Conservation (phyloP, 2,113 vertebrate genomes). For the Panthera leo region DNA sequence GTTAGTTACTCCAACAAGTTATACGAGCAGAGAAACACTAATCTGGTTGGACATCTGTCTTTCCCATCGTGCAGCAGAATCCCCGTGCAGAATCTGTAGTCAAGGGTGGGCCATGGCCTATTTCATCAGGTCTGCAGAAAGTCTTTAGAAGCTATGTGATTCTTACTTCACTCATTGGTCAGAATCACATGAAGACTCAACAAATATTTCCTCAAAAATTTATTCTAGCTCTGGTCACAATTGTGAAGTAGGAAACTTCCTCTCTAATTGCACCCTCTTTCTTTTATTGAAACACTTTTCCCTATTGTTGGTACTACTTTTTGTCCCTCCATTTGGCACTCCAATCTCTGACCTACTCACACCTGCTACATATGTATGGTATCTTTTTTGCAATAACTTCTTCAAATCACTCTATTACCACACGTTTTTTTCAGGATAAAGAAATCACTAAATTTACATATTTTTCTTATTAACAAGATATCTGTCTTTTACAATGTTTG, state of each 20-base stretch:
- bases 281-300: background rate
- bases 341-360: background rate
- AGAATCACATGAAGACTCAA: background rate
- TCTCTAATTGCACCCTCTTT: background rate
- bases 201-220: background rate
- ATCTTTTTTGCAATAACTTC: background rate
- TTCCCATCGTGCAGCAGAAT: constrained; percentile 65
- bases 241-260: background rate
- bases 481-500: background rate
- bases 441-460: background rate
- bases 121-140: constrained; percentile 21
- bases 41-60: constrained; percentile 64
- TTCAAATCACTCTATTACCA: background rate
- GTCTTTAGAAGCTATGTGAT: background rate
- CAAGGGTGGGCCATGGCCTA: constrained; percentile 10
- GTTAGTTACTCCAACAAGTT: constrained; percentile 73
- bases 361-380: background rate
- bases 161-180: background rate
- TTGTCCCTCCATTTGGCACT: background rate
- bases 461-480: background rate
- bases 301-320: background rate
- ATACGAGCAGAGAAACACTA: constrained; percentile 66
- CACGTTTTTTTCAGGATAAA: background rate
- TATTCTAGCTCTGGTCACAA: background rate
- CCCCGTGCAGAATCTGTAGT: constrained; percentile 36